phyloP scores from a whole-genome alignment of 2,888 invertebrate species.

The Amblyteles armatorius region DNA sequence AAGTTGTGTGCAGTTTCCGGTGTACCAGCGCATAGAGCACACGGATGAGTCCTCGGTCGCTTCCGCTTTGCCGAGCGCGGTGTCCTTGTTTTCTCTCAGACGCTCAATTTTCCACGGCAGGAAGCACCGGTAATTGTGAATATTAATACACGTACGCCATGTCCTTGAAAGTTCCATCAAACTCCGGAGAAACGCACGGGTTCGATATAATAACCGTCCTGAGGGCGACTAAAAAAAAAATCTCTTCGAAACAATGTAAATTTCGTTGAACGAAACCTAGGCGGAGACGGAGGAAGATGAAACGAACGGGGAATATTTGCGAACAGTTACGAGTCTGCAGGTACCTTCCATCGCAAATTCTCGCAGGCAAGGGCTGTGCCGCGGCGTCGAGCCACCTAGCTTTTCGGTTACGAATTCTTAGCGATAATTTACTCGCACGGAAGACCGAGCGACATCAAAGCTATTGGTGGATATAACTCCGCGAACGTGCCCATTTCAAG shows the following conservation, averaged over 20 bases:
- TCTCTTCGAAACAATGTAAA: neutral
- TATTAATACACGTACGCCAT: slow-evolving; percentile 23
- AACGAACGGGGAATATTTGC: slow-evolving; percentile 1
- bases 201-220: neutral
- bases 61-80: slow-evolving; percentile 34
- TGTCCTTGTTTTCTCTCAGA: slow-evolving; percentile 28
- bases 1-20: slow-evolving; percentile 60
- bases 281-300: neutral
- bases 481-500: slow-evolving; percentile 49
- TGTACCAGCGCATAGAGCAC: slow-evolving; percentile 21
- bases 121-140: slow-evolving; percentile 19
- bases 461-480: slow-evolving; percentile 53
- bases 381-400: slow-evolving; percentile 39
- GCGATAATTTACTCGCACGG: slow-evolving; percentile 68
- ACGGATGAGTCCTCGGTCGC: slow-evolving; percentile 36
- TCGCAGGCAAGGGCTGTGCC: neutral
- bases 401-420: slow-evolving; percentile 67
- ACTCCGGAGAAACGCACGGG: neutral
- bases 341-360: slow-evolving; percentile 2
- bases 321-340: slow-evolving; percentile 8
- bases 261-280: neutral
- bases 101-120: slow-evolving; percentile 29
- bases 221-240: neutral
- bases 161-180: slow-evolving; percentile 8
- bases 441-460: slow-evolving; percentile 70